A percentile compares a stretch with the other conserved stretches of the same genome.
Evolutionary conservation across 2,797 vertebrate genomes (phyloP).

Genomic region (Philypnodon macrostomus): DNA sequence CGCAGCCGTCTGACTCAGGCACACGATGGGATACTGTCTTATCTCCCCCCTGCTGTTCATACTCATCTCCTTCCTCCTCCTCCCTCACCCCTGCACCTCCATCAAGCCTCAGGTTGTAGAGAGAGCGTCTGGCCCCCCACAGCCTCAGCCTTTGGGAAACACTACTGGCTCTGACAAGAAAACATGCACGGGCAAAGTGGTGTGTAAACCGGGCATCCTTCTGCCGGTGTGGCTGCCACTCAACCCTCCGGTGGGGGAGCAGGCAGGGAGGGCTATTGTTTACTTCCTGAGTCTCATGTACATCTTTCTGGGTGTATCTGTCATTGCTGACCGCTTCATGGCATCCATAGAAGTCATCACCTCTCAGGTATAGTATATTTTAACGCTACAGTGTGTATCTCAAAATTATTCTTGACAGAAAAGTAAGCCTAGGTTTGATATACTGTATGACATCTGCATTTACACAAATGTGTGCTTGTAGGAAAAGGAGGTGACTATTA

Average conservation of each 20-base stretch:
- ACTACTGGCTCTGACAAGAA: constrained; percentile 33
- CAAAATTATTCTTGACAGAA: not conserved
- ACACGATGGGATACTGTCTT: constrained; percentile 47
- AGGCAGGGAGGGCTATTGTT: constrained; percentile 83
- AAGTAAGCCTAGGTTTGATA: not conserved
- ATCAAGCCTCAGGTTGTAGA: constrained; percentile 50
- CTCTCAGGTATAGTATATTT: constrained; percentile 82
- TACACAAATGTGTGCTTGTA: constrained; percentile 40
- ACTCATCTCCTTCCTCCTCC: constrained; percentile 41
- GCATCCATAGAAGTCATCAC: constrained; percentile 97
- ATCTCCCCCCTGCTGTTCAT: constrained; percentile 34
- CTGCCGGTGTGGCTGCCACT: constrained; percentile 88
- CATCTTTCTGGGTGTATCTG: constrained; percentile 93
- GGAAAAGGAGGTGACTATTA: constrained; percentile 93
- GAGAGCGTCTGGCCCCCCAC: constrained; percentile 28
- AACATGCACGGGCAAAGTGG: constrained; percentile 51
- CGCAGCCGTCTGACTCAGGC: constrained; percentile 32
- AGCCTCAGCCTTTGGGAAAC: constrained; percentile 40
- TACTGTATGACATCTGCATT: not conserved
- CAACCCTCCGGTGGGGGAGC: constrained; percentile 83
- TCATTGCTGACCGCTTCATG: constrained; percentile 98
- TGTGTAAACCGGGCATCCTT: constrained; percentile 83
- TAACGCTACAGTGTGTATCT: too few species aligned
- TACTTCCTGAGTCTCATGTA: constrained; percentile 93
- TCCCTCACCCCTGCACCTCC: constrained; percentile 47